These are phyloP conservation scores for Achlya flavicornis DNA, from an alignment of 2,888 invertebrate species.

Conservation along the genomic window DNA sequence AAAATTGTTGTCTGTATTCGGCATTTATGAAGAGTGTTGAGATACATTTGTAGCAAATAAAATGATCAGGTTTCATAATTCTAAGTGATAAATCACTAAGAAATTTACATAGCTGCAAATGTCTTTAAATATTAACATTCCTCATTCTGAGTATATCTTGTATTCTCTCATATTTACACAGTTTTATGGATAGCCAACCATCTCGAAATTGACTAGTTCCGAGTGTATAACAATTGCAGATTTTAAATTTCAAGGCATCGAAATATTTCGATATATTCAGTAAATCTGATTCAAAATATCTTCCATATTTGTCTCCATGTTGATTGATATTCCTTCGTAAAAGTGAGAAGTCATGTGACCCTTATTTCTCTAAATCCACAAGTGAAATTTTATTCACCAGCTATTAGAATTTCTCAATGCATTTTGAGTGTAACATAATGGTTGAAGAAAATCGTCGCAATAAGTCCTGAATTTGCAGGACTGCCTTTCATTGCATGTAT, in stretches of 20 bases:
- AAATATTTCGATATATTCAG: neutral
- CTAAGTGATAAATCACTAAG: no score
- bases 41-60: no score
- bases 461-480: neutral
- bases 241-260: slow-evolving; percentile 1
- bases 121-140: neutral
- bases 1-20: neutral
- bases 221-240: neutral
- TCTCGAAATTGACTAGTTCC: neutral
- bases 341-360: neutral
- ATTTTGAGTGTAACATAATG: neutral
- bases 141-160: neutral
- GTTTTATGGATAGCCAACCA: neutral
- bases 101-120: neutral
- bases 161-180: neutral
- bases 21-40: neutral
- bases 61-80: neutral
- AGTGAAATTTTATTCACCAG: neutral
- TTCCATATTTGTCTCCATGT: neutral
- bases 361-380: neutral
- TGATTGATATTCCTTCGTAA: neutral
- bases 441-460: neutral
- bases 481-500: neutral
- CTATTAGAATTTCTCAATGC: neutral
- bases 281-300: neutral